These are phyloP conservation scores for Formica exsecta DNA, from an alignment of 1,140 invertebrate genomes.

Conservation along the genomic window DNA sequence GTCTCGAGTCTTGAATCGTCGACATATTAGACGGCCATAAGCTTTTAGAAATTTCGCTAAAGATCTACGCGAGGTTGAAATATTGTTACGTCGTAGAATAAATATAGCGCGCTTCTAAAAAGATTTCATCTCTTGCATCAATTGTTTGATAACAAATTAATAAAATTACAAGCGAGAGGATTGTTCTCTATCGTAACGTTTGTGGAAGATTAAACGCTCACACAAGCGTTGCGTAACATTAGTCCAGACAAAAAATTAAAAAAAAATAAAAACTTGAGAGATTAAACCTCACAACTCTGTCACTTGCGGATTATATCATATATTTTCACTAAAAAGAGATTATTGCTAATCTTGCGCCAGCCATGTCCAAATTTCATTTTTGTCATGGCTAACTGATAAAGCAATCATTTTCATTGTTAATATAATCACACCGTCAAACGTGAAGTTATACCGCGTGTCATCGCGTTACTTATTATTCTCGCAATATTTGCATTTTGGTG, in stretches of 20 bases:
- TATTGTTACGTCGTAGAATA: neutral
- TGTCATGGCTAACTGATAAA: conserved; percentile 31
- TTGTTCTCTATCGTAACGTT: neutral
- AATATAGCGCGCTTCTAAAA: neutral
- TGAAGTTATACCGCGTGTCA: conserved; percentile 29
- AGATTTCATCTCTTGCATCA: neutral
- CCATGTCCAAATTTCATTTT: conserved; percentile 47
- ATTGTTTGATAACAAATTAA: neutral
- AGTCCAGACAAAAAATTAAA: neutral
- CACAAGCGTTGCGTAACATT: neutral
- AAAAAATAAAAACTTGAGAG: neutral
- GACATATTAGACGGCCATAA: no score
- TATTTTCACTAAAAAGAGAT: conserved; percentile 45
- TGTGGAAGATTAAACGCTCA: neutral
- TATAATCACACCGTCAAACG: conserved; percentile 33
- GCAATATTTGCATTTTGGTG: conserved; percentile 20
- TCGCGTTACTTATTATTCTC: conserved; percentile 48
- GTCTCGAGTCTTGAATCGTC: neutral
- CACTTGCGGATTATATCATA: conserved; percentile 41
- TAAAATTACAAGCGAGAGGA: neutral
- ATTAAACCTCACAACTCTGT: conserved; percentile 7
- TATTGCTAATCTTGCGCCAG: conserved; percentile 17
- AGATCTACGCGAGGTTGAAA: neutral
- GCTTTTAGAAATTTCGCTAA: neutral
- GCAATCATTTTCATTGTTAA: conserved; percentile 48